phyloP scores from a whole-genome alignment of 2,113 vertebrate species.

The Elephas maximus region DNA sequence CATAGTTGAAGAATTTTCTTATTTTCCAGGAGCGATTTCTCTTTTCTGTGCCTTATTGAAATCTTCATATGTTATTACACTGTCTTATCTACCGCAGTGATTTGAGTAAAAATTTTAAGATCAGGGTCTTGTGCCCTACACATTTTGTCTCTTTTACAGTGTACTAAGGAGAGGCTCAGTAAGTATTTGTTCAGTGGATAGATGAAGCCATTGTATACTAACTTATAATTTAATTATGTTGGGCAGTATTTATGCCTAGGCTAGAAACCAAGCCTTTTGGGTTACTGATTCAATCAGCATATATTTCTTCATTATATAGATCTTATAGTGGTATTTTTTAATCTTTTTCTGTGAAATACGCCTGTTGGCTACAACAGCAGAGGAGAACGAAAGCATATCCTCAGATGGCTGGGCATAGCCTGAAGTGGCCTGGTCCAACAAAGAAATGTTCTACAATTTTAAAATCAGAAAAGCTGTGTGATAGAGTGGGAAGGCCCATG shows the following conservation, averaged over 20 bases:
- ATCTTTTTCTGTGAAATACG: not conserved
- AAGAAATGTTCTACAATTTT: not conserved
- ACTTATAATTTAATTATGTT: not conserved
- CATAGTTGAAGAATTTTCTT: not conserved
- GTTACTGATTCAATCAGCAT: not conserved
- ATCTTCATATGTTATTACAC: not conserved
- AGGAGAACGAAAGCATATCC: not conserved
- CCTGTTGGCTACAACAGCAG: not conserved
- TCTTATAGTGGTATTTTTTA: not conserved
- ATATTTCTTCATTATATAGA: not conserved
- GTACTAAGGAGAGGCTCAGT: not conserved
- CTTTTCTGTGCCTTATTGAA: not conserved
- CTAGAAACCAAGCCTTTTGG: constrained; percentile 6
- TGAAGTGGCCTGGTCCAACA: not conserved
- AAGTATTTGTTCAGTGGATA: not conserved
- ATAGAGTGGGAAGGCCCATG: too few relatives aligned
- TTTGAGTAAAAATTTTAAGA: constrained; percentile 16
- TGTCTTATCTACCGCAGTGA: not conserved
- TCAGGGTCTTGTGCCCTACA: not conserved
- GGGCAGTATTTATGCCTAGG: constrained; percentile 4
- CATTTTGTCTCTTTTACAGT: not conserved
- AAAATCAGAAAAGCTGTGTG: too few relatives aligned
- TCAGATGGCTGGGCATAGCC: not conserved
- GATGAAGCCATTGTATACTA: not conserved
- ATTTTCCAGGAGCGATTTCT: constrained; percentile 3